phyloP scores from a whole-genome alignment of 2,797 vertebrate species.

The Phoeniculus purpureus region DNA sequence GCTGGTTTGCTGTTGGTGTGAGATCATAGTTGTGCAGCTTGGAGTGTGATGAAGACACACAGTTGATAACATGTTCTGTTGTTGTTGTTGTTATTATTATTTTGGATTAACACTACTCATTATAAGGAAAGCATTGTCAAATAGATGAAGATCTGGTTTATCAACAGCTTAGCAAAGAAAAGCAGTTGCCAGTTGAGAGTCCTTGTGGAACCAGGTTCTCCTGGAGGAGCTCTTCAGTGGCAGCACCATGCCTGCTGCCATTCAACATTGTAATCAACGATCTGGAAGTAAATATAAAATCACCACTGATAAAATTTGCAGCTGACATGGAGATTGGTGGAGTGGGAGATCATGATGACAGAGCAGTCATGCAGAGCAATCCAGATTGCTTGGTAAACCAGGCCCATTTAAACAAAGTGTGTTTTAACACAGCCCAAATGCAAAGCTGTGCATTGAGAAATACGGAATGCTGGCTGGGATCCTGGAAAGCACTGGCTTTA shows the following conservation, averaged over 20 bases:
- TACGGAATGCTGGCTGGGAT: neutral
- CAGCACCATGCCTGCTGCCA: neutral
- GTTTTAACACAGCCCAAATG: neutral
- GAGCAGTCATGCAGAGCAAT: slow-evolving; percentile 50
- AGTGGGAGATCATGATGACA: slow-evolving; percentile 37
- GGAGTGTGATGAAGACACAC: neutral
- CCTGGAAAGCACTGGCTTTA: neutral
- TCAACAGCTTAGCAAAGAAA: neutral
- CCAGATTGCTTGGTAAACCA: slow-evolving; percentile 23
- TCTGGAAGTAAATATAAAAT: slow-evolving; percentile 64
- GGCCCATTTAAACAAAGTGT: slow-evolving; percentile 26
- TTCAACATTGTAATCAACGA: neutral
- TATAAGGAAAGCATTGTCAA: neutral
- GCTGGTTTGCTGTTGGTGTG: neutral
- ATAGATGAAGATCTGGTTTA: neutral
- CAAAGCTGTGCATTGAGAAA: neutral
- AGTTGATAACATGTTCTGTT: neutral
- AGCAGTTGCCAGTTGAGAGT: neutral
- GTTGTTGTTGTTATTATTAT: neutral
- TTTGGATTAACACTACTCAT: neutral
- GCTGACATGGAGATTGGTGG: slow-evolving; percentile 14
- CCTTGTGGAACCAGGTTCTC: neutral
- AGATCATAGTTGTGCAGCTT: neutral
- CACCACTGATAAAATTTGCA: slow-evolving; percentile 7
- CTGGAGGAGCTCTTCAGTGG: neutral